Conservation (phyloP, 1,140 invertebrate genomes). For the Saccostrea echinata region DNA sequence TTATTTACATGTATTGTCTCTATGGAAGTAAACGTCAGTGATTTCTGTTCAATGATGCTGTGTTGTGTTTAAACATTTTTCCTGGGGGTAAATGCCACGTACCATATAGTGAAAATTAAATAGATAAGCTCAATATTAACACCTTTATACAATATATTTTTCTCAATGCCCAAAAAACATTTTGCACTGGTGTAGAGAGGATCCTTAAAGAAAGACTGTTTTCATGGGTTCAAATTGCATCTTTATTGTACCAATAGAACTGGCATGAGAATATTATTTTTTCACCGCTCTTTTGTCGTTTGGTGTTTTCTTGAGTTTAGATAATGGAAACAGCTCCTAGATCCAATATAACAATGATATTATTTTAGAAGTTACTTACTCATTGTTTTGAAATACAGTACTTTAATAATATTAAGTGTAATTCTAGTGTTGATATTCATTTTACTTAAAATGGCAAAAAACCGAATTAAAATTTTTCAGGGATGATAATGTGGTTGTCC, state of each 20-base stretch:
- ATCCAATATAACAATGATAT: not conserved
- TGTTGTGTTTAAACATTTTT: too few relatives aligned
- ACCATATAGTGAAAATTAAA: too few relatives aligned
- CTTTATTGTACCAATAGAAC: slow-evolving; percentile 9
- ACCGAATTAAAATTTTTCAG: not conserved
- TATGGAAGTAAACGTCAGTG: too few relatives aligned
- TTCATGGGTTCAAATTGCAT: too few relatives aligned
- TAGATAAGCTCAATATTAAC: too few relatives aligned
- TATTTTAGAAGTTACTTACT: not conserved
- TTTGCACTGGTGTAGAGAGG: too few relatives aligned
- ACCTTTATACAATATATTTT: too few relatives aligned
- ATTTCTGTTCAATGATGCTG: too few relatives aligned
- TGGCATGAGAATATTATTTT: not conserved
- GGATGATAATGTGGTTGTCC: not conserved
- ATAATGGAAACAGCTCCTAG: not conserved
- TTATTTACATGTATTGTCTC: too few relatives aligned
- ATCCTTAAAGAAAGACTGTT: too few relatives aligned
- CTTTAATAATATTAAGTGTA: not conserved
- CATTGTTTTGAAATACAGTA: not conserved
- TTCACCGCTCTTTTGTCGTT: slow-evolving; percentile 15
- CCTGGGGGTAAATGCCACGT: too few relatives aligned
- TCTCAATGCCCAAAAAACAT: too few relatives aligned
- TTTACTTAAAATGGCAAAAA: not conserved
- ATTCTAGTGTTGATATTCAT: not conserved
- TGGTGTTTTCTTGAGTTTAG: slow-evolving; percentile 4